Evolutionary conservation across 1,140 invertebrate species (phyloP).

Genomic region (Bombyx mandarina): DNA sequence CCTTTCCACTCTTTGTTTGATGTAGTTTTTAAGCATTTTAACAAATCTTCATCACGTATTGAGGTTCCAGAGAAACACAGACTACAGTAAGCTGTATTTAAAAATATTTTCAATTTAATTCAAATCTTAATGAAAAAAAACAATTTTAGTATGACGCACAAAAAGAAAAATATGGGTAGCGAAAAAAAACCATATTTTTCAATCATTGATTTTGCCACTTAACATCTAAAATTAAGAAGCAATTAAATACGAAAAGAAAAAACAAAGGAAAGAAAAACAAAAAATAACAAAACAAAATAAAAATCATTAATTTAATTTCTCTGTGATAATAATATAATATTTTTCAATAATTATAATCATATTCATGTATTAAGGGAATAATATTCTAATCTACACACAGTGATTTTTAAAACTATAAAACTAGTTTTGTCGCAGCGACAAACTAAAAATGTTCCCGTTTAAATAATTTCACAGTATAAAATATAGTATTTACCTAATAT

Average conservation of each 20-base stretch:
- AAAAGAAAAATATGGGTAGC: slow-evolving; percentile 7
- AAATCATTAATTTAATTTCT: slow-evolving; percentile 64
- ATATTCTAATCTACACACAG: slow-evolving; percentile 62
- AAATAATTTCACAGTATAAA: slow-evolving; percentile 35
- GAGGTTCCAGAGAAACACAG: too few relatives aligned
- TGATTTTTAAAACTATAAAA: slow-evolving; percentile 32
- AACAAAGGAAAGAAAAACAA: slow-evolving; percentile 36
- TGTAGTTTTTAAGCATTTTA: too few relatives aligned
- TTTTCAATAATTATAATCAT: slow-evolving; percentile 37
- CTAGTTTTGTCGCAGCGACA: slow-evolving; percentile 45
- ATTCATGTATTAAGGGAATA: slow-evolving; percentile 39
- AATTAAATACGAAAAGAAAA: slow-evolving; percentile 13
- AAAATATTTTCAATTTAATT: not conserved
- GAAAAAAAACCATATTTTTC: not conserved
- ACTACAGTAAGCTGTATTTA: too few relatives aligned
- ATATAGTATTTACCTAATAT: slow-evolving; percentile 24
- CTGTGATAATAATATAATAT: slow-evolving; percentile 55
- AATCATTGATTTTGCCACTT: not conserved
- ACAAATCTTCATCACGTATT: too few relatives aligned
- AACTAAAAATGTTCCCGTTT: slow-evolving; percentile 40
- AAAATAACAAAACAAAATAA: slow-evolving; percentile 49
- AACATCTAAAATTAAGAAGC: too few relatives aligned
- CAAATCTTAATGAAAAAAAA: not conserved
- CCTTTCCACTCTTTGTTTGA: too few relatives aligned
- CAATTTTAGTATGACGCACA: not conserved